These are phyloP conservation scores for Girardinus metallicus DNA, from an alignment of 2,797 vertebrate genomes.

Conservation along the genomic window DNA sequence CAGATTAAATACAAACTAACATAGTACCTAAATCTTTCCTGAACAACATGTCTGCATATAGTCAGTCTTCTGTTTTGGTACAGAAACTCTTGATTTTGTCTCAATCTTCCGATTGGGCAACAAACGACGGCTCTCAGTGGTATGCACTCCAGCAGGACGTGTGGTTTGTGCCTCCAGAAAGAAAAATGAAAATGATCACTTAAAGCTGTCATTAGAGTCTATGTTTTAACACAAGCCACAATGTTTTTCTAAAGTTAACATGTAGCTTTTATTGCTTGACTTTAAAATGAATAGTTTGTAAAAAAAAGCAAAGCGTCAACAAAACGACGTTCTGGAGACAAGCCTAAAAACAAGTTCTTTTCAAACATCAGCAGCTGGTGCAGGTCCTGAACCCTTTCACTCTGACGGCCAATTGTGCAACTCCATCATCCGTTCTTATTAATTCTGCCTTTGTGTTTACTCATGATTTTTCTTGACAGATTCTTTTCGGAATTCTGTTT, in stretches of 20 bases:
- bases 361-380: no score
- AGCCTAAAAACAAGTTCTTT: not conserved
- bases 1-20: not conserved
- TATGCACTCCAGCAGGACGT: not conserved
- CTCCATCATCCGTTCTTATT: not conserved
- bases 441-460: constrained; percentile 24
- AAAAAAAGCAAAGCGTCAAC: not conserved
- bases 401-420: not conserved
- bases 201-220: constrained; percentile 2
- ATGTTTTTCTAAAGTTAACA: not conserved
- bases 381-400: not conserved
- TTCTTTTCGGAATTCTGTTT: constrained; percentile 28
- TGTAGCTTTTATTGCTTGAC: not conserved
- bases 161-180: not conserved
- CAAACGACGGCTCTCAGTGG: not conserved
- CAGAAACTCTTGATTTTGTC: not conserved
- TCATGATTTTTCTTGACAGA: constrained; percentile 20
- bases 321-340: not conserved
- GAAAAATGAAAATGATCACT: not conserved
- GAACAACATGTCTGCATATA: not conserved
- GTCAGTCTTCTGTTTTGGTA: not conserved
- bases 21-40: not conserved
- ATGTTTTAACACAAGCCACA: not conserved
- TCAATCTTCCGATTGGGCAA: not conserved
- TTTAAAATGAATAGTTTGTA: not conserved